Evolutionary conservation across 2,797 vertebrate species (phyloP).

Genomic region (Melanotaenia parkinsoni): DNA sequence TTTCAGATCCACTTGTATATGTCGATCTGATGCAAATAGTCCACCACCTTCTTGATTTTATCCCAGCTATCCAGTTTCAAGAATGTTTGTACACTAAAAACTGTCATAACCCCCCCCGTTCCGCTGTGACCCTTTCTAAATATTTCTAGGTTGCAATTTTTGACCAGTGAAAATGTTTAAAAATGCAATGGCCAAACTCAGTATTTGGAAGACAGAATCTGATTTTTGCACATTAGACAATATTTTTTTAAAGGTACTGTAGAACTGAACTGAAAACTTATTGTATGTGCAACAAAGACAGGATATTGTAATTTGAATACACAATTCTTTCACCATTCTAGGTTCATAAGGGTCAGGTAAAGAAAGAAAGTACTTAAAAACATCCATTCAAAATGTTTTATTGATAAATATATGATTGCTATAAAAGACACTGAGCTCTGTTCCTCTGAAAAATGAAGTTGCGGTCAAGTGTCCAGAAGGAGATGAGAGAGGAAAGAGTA

Average conservation of each 20-base stretch:
- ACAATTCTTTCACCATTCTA: neutral
- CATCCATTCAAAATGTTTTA: constrained; percentile 88
- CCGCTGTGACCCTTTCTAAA: neutral
- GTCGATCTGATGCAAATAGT: too few species aligned
- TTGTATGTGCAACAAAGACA: neutral
- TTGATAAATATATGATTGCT: constrained; percentile 99
- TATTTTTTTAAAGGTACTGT: neutral
- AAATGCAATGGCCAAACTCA: too few species aligned
- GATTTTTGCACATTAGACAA: neutral
- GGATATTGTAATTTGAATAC: neutral
- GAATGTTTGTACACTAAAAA: too few species aligned
- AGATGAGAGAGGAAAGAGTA: constrained; percentile 42
- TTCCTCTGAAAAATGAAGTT: constrained; percentile 73
- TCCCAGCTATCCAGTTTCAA: too few species aligned
- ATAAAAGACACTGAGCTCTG: constrained; percentile 92
- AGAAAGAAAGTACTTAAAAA: neutral
- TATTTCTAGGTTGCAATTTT: neutral
- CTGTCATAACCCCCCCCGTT: too few species aligned
- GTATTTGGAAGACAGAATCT: neutral
- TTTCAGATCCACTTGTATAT: too few species aligned
- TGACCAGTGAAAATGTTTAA: neutral
- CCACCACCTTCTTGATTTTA: too few species aligned
- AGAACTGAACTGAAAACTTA: neutral
- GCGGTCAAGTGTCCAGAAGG: constrained; percentile 62
- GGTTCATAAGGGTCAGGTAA: neutral